phyloP scores from a whole-genome alignment of 1,140 invertebrate genomes.

The Diorhabda sublineata region DNA sequence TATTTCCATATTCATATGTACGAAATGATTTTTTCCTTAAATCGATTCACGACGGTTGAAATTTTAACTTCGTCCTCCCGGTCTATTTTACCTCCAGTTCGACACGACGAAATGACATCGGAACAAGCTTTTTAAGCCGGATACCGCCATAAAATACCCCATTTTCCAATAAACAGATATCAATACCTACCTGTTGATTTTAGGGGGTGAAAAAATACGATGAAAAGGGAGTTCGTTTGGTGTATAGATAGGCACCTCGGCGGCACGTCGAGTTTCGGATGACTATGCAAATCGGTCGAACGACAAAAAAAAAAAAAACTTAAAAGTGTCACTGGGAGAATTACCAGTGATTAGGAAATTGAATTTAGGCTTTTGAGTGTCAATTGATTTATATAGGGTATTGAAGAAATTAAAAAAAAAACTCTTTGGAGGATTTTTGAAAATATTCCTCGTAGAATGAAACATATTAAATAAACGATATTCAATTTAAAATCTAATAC shows the following conservation, averaged over 20 bases:
- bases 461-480: no score
- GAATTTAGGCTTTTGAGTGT: not conserved
- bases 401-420: no score
- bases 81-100: conserved; percentile 8
- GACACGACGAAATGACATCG: conserved; percentile 15
- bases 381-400: no score
- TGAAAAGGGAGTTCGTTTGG: conserved; percentile 21
- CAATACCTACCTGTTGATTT: conserved; percentile 46
- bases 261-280: conserved; percentile 6
- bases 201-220: conserved; percentile 35
- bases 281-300: conserved; percentile 10
- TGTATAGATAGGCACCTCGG: conserved; percentile 4
- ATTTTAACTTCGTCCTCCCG: not conserved
- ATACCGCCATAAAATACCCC: conserved; percentile 42
- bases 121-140: conserved; percentile 31
- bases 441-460: no score
- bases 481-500: no score
- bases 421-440: no score
- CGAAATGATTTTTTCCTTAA: no score
- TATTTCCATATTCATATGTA: no score
- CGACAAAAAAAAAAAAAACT: not conserved
- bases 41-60: no score
- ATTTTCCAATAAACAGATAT: conserved; percentile 49
- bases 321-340: not conserved
- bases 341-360: not conserved